These are phyloP conservation scores for Orthonevra nobilis DNA, from an alignment of 2,888 invertebrate species.

Conservation along the genomic window DNA sequence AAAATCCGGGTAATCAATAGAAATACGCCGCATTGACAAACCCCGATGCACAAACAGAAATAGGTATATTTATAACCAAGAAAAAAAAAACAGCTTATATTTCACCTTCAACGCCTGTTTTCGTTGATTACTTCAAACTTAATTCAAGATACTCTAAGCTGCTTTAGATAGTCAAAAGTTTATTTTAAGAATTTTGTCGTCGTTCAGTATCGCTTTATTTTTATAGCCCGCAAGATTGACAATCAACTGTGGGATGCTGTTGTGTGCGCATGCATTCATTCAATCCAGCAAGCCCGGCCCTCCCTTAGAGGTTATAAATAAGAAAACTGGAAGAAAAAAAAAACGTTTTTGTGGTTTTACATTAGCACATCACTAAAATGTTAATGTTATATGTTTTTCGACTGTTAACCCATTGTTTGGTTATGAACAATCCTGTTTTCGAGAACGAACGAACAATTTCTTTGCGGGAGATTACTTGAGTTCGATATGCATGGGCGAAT, in stretches of 20 bases:
- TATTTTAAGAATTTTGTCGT: not conserved
- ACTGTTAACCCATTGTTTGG: constrained; percentile 12
- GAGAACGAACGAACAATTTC: not conserved
- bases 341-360: not conserved
- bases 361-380: constrained; percentile 40
- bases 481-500: not conserved
- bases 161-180: no score
- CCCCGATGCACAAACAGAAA: not conserved
- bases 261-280: not conserved
- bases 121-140: not conserved
- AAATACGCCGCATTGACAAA: not conserved
- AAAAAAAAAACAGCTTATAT: not conserved
- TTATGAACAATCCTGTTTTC: not conserved
- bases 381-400: constrained; percentile 14
- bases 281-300: no score
- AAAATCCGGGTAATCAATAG: constrained; percentile 5
- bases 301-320: constrained; percentile 7
- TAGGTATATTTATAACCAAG: not conserved
- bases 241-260: not conserved
- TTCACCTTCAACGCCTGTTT: not conserved
- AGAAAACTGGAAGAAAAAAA: no score
- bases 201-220: not conserved
- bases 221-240: not conserved
- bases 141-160: not conserved
- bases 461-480: constrained; percentile 6